phyloP scores from a whole-genome alignment of 1,140 invertebrate species.

The Caerostris darwini region DNA sequence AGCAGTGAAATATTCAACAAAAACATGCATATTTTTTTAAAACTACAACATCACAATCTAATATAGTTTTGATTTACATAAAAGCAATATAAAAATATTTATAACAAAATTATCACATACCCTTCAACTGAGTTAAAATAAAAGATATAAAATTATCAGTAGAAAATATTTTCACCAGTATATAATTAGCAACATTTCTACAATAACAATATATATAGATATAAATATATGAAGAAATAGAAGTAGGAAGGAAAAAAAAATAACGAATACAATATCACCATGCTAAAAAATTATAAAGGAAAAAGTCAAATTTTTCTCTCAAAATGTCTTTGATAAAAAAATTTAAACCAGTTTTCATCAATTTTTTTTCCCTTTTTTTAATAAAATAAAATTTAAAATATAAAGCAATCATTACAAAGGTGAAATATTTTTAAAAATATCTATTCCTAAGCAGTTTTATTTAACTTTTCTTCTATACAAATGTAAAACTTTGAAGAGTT shows the following conservation, averaged over 20 bases:
- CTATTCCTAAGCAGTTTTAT: not conserved
- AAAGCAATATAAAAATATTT: conserved; percentile 22
- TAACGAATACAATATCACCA: not conserved
- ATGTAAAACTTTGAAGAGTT: not conserved
- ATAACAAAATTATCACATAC: conserved; percentile 26
- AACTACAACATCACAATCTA: not conserved
- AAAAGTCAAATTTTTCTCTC: not conserved
- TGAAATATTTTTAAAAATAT: not conserved
- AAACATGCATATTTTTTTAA: not conserved
- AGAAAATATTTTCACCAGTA: not conserved
- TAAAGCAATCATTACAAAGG: not conserved
- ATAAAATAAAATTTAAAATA: not conserved
- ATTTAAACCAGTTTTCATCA: not conserved
- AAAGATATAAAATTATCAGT: not conserved
- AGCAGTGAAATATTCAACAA: conserved; percentile 22
- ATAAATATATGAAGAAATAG: not conserved
- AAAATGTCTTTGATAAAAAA: not conserved
- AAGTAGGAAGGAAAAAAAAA: not conserved
- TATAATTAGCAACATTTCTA: not conserved
- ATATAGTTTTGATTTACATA: not conserved
- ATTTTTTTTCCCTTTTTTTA: not conserved
- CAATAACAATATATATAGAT: not conserved
- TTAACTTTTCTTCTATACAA: not conserved
- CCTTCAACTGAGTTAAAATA: not conserved
- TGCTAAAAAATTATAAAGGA: not conserved